A percentile compares a stretch with the other conserved stretches of the same genome.
phyloP scores from a whole-genome alignment of 2,113 vertebrate species.

The Leiothrix lutea region DNA sequence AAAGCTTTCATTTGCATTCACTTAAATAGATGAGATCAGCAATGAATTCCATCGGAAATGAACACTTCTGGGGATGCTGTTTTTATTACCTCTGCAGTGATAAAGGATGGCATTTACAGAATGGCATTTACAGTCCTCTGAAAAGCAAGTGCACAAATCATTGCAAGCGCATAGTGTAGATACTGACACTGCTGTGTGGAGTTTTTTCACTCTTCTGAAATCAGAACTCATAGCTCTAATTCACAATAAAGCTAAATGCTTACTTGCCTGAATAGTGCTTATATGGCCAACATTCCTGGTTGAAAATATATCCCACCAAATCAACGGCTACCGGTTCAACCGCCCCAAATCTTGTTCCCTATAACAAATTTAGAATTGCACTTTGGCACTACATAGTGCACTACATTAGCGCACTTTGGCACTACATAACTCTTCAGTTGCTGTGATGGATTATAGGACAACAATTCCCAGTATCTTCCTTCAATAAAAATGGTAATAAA shows the following conservation, averaged over 20 bases:
- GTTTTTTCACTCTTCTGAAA: not conserved
- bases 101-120: not conserved
- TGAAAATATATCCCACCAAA: not conserved
- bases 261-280: not conserved
- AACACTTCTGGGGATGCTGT: not conserved
- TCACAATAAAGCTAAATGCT: not conserved
- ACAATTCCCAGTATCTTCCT: not conserved
- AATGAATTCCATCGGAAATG: not conserved
- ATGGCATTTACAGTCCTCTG: not conserved
- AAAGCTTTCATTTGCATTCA: slow-evolving; percentile 31
- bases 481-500: not conserved
- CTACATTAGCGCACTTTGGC: not conserved
- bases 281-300: not conserved
- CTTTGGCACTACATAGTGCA: not conserved
- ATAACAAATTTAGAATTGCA: not conserved
- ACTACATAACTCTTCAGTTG: not conserved
- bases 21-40: slow-evolving; percentile 19
- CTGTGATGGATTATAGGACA: not conserved
- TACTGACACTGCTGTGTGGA: not conserved
- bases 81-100: not conserved
- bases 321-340: rapidly evolving
- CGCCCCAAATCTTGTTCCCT: not conserved
- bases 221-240: not conserved
- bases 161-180: not conserved
- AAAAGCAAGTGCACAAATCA: slow-evolving; percentile 15